These are phyloP conservation scores for Liodrosophila aerea DNA, from an alignment of 2,888 invertebrate genomes.

Conservation along the genomic window DNA sequence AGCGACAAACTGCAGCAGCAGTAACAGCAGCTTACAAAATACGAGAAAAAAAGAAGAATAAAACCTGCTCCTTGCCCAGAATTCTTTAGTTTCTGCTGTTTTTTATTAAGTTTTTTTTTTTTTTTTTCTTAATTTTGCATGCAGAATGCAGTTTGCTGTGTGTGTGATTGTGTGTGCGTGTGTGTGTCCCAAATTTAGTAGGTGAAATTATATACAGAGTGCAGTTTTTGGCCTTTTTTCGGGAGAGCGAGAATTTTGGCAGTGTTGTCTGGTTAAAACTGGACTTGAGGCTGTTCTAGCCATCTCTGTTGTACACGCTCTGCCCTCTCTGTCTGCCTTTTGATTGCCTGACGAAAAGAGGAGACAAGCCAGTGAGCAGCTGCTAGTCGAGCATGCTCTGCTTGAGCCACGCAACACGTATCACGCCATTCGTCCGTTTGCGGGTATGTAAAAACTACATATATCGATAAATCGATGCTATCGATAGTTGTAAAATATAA, in stretches of 20 bases:
- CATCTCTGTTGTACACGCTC: too few relatives aligned
- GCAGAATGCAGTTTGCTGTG: constrained; percentile 33
- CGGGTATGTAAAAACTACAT: too few relatives aligned
- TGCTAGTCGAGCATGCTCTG: too few relatives aligned
- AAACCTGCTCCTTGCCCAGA: constrained; percentile 67
- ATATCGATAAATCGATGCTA: too few relatives aligned
- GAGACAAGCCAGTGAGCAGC: too few relatives aligned
- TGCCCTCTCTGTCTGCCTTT: too few relatives aligned
- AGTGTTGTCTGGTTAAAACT: constrained; percentile 27
- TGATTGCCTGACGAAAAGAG: background rate
- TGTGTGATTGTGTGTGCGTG: constrained; percentile 5
- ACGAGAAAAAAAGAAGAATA: constrained; percentile 19
- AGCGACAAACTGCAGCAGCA: constrained; percentile 26
- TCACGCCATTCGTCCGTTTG: too few relatives aligned
- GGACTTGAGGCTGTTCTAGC: constrained; percentile 33
- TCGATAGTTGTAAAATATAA: too few relatives aligned
- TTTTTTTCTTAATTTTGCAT: constrained; percentile 21
- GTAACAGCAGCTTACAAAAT: constrained; percentile 20
- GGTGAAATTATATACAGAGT: constrained; percentile 56
- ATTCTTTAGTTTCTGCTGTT: constrained; percentile 24
- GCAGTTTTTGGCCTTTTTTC: constrained; percentile 53
- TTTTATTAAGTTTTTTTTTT: constrained; percentile 14
- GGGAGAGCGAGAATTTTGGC: background rate
- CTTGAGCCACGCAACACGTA: too few relatives aligned
- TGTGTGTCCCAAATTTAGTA: constrained; percentile 60